Conservation (phyloP, 2,797 vertebrate genomes). For the Hylomyscus alleni region DNA sequence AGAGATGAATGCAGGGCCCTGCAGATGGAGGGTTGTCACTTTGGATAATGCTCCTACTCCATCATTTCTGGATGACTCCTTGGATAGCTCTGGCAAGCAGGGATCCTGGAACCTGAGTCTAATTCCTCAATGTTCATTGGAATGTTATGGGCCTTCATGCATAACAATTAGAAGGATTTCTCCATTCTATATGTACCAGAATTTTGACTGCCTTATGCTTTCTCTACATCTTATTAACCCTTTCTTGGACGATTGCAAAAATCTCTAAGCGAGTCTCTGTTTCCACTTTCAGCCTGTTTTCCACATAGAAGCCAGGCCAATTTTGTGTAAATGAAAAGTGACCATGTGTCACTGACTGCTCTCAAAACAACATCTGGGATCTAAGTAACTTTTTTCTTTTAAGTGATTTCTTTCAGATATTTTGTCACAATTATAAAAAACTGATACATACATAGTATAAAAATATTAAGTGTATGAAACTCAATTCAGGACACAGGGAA, state of each 20-base stretch:
- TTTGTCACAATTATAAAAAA: not conserved
- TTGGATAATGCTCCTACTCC: conserved; percentile 39
- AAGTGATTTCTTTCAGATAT: not conserved
- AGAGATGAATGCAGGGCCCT: conserved; percentile 44
- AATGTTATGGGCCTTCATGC: not conserved
- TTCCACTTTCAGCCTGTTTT: not conserved
- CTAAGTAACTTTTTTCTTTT: no score
- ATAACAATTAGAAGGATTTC: not conserved
- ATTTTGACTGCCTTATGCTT: not conserved
- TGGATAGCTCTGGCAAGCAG: conserved; percentile 4
- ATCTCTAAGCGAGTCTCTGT: not conserved
- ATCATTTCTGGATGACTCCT: conserved; percentile 48
- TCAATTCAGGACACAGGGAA: not conserved
- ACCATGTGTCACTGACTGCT: not conserved
- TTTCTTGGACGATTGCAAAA: not conserved
- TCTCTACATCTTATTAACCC: not conserved
- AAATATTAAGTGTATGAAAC: conserved; percentile 26
- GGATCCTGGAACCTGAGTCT: not conserved
- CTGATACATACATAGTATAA: not conserved
- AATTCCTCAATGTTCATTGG: not conserved
- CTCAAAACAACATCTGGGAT: not conserved
- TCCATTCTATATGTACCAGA: not conserved
- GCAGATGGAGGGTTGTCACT: conserved; percentile 66
- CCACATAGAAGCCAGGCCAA: not conserved
- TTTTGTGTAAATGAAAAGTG: not conserved